Conservation (phyloP, 1,140 invertebrate species). For the Saccostrea cuccullata region DNA sequence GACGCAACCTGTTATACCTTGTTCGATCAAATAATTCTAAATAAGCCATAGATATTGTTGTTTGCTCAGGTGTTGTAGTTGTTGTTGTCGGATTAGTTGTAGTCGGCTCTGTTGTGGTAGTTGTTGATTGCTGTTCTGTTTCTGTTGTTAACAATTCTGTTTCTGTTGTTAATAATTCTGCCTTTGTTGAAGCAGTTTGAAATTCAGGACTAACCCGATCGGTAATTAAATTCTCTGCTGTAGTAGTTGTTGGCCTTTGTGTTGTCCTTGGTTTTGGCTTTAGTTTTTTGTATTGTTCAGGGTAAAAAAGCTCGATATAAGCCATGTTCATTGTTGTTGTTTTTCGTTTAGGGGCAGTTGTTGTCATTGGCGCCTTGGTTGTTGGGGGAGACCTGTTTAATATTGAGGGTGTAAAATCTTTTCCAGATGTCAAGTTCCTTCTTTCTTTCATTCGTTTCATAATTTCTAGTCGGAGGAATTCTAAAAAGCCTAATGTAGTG, state of each 20-base stretch:
- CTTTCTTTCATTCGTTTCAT: constrained; percentile 30
- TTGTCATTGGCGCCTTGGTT: not conserved
- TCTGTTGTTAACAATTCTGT: not conserved
- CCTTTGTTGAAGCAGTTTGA: not conserved
- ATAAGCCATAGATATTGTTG: constrained; percentile 15
- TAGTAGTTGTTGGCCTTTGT: not conserved
- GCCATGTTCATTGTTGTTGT: constrained; percentile 9
- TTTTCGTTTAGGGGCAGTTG: not conserved
- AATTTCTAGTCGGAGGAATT: constrained; percentile 18
- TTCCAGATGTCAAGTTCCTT: not conserved
- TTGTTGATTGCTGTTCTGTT: not conserved
- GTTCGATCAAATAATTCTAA: constrained; percentile 18
- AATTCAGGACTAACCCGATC: not conserved
- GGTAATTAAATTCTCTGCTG: not conserved
- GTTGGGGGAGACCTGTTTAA: not conserved
- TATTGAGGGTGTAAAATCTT: not conserved
- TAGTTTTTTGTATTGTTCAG: not conserved
- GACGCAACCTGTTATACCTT: not conserved
- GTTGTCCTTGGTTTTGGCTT: not conserved
- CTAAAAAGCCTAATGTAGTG: not conserved
- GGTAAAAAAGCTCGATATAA: not conserved
- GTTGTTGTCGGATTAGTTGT: not conserved
- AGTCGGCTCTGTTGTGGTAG: not conserved
- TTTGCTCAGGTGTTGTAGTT: not conserved
- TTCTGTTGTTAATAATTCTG: not conserved